Evolutionary conservation across 1,140 invertebrate species (phyloP).

Genomic region (Cyphomyrmex costatus): DNA sequence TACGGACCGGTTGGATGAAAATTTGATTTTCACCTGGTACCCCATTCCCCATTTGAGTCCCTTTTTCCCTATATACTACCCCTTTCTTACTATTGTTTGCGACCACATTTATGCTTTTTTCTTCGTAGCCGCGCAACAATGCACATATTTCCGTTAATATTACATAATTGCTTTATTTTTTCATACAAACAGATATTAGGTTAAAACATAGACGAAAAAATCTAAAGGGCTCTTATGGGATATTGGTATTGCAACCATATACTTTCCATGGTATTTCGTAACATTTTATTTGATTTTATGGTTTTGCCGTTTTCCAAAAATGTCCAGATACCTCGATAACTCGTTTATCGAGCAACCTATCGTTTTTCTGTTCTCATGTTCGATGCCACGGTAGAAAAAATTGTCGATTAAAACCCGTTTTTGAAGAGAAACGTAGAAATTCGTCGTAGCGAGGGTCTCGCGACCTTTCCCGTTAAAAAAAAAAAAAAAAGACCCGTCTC

Average conservation of each 20-base stretch:
- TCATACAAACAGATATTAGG: neutral
- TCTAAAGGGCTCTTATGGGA: neutral
- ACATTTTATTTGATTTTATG: neutral
- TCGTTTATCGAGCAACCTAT: neutral
- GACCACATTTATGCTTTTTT: conserved; percentile 24
- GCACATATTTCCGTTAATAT: conserved; percentile 50
- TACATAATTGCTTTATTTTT: conserved; percentile 15
- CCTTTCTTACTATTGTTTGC: conserved; percentile 59
- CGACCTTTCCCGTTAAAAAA: conserved; percentile 63
- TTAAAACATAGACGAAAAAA: neutral
- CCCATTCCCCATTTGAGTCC: conserved; percentile 52
- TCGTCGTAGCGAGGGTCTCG: conserved; percentile 60
- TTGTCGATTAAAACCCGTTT: conserved; percentile 67
- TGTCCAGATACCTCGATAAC: neutral
- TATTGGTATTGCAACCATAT: neutral
- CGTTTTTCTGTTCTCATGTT: conserved; percentile 50
- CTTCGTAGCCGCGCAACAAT: conserved; percentile 1
- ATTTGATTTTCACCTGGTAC: conserved; percentile 81
- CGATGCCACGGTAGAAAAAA: conserved; percentile 54
- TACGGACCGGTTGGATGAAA: conserved; percentile 81
- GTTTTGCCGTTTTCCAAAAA: neutral
- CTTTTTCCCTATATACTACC: conserved; percentile 60
- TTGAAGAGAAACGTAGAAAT: conserved; percentile 45
- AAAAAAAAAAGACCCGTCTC: conserved; percentile 71
- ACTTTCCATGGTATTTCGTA: no score